Conservation (phyloP, 2,113 vertebrate species). For the Sprattus sprattus region DNA sequence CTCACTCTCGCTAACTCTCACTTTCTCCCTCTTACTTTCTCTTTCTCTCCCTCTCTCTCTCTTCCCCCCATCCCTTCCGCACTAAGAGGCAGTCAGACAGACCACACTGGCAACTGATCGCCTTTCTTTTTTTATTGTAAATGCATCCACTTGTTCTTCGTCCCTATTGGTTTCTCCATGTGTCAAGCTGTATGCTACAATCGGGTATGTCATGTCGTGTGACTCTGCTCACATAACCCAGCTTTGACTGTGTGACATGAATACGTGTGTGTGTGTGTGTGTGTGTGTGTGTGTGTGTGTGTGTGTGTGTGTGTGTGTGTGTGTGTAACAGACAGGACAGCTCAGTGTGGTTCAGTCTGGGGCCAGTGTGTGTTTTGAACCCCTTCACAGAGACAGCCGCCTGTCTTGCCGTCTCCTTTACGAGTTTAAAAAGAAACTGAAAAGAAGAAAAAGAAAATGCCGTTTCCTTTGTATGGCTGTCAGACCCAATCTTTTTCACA, state of each 20-base stretch:
- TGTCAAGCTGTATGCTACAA: neutral
- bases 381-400: neutral
- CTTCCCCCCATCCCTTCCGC: neutral
- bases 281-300: neutral
- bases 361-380: neutral
- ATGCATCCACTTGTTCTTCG: neutral
- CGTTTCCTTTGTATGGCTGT: neutral
- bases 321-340: neutral
- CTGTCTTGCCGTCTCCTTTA: neutral
- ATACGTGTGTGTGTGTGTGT: neutral
- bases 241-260: neutral
- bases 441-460: neutral
- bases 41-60: neutral
- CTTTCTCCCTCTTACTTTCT: neutral
- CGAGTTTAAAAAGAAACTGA: neutral
- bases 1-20: neutral
- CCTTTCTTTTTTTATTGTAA: neutral
- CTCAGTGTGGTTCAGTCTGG: neutral
- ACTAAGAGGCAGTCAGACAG: neutral
- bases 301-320: neutral
- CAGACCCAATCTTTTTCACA: neutral
- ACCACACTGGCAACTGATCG: neutral
- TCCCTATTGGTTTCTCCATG: neutral
- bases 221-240: neutral
- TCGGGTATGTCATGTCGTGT: neutral